Evolutionary conservation across 1,140 invertebrate species (phyloP).

Genomic region (Littorina saxatilis): DNA sequence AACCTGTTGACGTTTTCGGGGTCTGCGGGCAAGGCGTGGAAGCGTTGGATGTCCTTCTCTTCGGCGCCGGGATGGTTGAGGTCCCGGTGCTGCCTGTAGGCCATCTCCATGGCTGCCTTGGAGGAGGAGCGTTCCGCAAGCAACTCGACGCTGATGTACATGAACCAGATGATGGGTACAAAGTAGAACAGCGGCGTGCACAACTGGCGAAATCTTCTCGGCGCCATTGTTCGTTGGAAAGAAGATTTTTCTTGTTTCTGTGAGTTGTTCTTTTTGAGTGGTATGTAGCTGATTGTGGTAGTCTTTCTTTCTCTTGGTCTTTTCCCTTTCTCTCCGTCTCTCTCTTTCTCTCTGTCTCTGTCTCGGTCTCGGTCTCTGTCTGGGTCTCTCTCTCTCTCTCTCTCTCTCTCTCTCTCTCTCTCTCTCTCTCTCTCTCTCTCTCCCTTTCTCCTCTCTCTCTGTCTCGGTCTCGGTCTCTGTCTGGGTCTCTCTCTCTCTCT

Average conservation of each 20-base stretch:
- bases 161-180: conserved; percentile 13
- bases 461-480: background rate
- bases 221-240: background rate
- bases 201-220: background rate
- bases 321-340: conserved; percentile 11
- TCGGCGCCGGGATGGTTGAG: background rate
- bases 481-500: background rate
- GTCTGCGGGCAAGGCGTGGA: background rate
- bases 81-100: conserved; percentile 4
- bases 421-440: background rate
- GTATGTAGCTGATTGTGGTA: background rate
- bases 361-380: background rate
- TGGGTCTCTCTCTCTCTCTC: background rate
- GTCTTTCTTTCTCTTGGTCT: background rate
- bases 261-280: background rate
- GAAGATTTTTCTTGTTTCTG: background rate
- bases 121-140: conserved; percentile 2
- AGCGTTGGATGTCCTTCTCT: background rate
- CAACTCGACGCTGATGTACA: conserved; percentile 26
- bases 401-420: background rate
- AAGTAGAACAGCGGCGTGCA: background rate
- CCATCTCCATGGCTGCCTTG: background rate
- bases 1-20: background rate
- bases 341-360: conserved; percentile 20
- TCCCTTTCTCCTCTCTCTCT: background rate